A percentile compares a stretch with the other conserved stretches of the same genome.
Conservation (phyloP, 2,113 vertebrate genomes). For the Laterallus jamaicensis region DNA sequence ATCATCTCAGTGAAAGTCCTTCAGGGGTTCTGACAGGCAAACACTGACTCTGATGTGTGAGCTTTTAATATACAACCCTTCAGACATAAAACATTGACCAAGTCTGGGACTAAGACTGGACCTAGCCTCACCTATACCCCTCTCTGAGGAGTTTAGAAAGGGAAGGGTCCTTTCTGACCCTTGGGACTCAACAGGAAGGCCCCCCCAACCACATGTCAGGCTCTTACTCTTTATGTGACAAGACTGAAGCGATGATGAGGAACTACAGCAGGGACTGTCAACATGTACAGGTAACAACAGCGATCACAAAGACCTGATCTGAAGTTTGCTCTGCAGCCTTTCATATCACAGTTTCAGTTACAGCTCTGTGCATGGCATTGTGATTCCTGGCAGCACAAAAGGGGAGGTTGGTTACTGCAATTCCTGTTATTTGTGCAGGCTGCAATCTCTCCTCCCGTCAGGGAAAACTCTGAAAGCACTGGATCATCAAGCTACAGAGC, state of each 20-base stretch:
- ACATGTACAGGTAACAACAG: neutral
- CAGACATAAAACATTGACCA: no score
- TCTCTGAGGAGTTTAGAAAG: no score
- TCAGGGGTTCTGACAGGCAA: no score
- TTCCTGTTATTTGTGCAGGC: neutral
- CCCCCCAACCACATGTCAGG: no score
- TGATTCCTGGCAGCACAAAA: neutral
- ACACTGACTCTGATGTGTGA: no score
- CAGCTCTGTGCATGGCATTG: neutral
- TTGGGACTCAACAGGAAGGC: no score
- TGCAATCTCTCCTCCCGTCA: neutral
- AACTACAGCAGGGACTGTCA: neutral
- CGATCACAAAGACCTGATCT: neutral
- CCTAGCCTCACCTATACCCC: no score
- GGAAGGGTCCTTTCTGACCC: no score
- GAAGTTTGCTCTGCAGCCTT: neutral
- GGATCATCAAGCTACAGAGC: neutral
- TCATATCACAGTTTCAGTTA: neutral
- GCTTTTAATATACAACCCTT: no score
- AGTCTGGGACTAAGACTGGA: no score
- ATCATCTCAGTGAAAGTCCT: no score
- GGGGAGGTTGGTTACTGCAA: neutral
- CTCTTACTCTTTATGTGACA: no score
- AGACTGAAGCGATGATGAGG: neutral
- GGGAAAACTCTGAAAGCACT: neutral